Evolutionary conservation across 2,797 vertebrate species (phyloP).

Genomic region (Gallinago stenura): DNA sequence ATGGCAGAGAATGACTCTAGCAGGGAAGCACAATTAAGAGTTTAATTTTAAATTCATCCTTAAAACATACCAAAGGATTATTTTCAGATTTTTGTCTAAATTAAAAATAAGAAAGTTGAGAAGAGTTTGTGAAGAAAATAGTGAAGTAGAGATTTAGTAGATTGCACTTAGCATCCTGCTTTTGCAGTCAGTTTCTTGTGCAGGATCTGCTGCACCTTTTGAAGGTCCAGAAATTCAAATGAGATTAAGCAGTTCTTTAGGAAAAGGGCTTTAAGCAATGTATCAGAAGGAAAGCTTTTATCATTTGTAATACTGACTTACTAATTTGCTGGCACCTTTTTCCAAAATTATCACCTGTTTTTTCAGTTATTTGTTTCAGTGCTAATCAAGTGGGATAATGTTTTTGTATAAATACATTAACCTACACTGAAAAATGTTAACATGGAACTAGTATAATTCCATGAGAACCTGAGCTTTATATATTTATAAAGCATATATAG

Average conservation of each 20-base stretch:
- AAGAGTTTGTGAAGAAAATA: background rate
- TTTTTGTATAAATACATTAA: background rate
- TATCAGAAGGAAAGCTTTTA: background rate
- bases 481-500: background rate
- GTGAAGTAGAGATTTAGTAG: background rate
- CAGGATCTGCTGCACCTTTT: background rate
- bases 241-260: background rate
- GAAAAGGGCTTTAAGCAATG: background rate
- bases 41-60: background rate
- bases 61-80: background rate
- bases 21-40: background rate
- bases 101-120: background rate
- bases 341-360: background rate
- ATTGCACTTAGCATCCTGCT: background rate
- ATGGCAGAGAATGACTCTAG: background rate
- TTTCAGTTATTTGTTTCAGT: background rate
- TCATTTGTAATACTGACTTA: background rate
- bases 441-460: background rate
- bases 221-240: background rate
- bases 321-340: background rate
- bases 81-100: background rate
- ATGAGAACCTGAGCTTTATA: background rate
- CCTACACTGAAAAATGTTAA: background rate
- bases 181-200: background rate
- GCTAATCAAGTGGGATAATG: background rate